Evolutionary conservation across 2,113 vertebrate genomes (phyloP).

Genomic region (Litocranius walleri): DNA sequence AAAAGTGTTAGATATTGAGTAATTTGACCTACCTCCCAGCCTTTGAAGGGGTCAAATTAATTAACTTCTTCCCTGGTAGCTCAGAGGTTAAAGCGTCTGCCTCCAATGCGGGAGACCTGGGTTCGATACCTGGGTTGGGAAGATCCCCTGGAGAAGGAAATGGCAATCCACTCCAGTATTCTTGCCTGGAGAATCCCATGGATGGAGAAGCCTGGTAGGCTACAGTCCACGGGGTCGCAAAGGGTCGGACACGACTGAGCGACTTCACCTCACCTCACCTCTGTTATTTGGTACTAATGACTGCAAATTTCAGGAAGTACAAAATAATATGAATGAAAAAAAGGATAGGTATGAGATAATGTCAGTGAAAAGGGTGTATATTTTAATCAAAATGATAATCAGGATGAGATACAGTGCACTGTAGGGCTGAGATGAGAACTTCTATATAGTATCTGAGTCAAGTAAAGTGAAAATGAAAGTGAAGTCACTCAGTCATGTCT

Average conservation of each 20-base stretch:
- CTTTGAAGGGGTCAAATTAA: not conserved
- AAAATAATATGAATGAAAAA: constrained; percentile 1
- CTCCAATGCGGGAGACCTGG: too few species aligned
- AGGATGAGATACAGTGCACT: not conserved
- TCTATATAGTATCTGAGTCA: not conserved
- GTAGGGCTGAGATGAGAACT: not conserved
- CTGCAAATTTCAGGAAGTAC: not conserved
- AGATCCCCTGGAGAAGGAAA: too few species aligned
- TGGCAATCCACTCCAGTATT: too few species aligned
- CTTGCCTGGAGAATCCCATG: too few species aligned
- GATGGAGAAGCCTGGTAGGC: too few species aligned
- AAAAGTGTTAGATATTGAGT: not conserved
- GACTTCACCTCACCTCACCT: too few species aligned
- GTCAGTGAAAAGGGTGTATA: not conserved
- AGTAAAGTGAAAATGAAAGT: not conserved
- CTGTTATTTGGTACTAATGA: not conserved
- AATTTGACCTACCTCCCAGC: not conserved
- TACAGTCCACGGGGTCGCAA: too few species aligned
- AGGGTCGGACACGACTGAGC: too few species aligned
- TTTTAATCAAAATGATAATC: constrained; percentile 36
- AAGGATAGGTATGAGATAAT: not conserved
- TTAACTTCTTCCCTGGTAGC: not conserved
- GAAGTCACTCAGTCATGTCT: too few species aligned
- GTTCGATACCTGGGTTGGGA: too few species aligned
- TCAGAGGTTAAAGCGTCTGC: too few species aligned